Evolutionary conservation across 2,888 invertebrate species (phyloP).

Genomic region (Fissipunctia ypsillon): DNA sequence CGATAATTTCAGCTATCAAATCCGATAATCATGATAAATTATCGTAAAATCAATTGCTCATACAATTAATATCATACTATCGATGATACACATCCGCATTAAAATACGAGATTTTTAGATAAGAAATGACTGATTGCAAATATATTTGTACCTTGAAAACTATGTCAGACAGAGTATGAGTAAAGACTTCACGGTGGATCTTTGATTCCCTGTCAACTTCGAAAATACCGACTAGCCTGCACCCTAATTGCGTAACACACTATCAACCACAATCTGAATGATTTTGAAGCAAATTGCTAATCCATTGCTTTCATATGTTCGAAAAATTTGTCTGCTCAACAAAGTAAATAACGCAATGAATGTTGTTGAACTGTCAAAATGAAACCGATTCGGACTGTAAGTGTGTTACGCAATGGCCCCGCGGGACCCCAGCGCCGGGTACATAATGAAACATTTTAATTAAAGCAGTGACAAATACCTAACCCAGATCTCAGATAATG

Average conservation of each 20-base stretch:
- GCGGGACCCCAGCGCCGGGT: not conserved
- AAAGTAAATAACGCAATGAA: too few species aligned
- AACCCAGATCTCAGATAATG: slow-evolving; percentile 11
- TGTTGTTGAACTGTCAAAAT: too few species aligned
- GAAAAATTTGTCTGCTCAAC: too few species aligned
- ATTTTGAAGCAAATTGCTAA: too few species aligned
- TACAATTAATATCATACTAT: slow-evolving; percentile 44
- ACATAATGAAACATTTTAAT: not conserved
- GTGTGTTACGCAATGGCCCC: too few species aligned
- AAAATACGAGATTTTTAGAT: slow-evolving; percentile 47
- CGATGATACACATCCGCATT: slow-evolving; percentile 56
- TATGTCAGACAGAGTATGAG: slow-evolving; percentile 11
- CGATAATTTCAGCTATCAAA: slow-evolving; percentile 49
- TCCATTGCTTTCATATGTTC: too few species aligned
- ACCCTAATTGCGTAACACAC: too few species aligned
- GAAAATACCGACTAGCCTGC: not conserved
- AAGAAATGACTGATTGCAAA: slow-evolving; percentile 48
- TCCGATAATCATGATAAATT: slow-evolving; percentile 50
- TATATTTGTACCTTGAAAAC: slow-evolving; percentile 17
- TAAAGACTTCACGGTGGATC: not conserved
- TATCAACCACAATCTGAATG: too few species aligned
- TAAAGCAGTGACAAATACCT: not conserved
- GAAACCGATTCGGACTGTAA: too few species aligned
- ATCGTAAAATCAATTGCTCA: slow-evolving; percentile 57
- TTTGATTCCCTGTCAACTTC: not conserved